Evolutionary conservation across 2,113 vertebrate species (phyloP).

Genomic region (Passer domesticus): DNA sequence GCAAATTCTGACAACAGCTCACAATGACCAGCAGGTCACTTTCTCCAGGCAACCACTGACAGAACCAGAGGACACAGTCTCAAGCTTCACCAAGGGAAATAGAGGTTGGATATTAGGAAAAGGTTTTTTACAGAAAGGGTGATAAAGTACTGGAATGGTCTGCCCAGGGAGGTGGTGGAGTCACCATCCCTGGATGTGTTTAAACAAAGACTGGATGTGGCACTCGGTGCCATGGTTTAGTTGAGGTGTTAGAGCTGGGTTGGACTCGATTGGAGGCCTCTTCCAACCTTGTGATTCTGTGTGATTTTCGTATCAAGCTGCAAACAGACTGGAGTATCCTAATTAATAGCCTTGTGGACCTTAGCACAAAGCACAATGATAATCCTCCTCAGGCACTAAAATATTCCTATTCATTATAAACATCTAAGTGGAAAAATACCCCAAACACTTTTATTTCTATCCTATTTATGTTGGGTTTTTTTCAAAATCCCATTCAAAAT

Average conservation of each 20-base stretch:
- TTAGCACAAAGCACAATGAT: background rate
- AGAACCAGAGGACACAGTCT: background rate
- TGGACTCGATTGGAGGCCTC: background rate
- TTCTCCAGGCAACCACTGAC: background rate
- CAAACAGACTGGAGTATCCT: background rate
- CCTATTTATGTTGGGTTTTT: background rate
- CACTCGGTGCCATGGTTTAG: background rate
- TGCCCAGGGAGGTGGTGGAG: background rate
- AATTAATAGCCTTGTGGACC: background rate
- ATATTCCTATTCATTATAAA: background rate
- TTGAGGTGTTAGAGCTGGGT: background rate
- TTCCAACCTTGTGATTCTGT: background rate
- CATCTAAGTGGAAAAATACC: background rate
- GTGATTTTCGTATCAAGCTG: background rate
- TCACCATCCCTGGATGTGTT: background rate
- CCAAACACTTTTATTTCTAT: background rate
- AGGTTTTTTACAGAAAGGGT: background rate
- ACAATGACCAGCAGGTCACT: background rate
- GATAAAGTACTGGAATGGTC: background rate
- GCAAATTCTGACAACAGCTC: background rate
- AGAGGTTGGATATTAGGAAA: background rate
- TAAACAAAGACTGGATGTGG: background rate
- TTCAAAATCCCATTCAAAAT: background rate
- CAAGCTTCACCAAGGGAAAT: background rate
- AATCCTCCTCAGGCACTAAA: background rate